These are phyloP conservation scores for Oligia strigilis DNA, from an alignment of 2,888 invertebrate species.

Conservation along the genomic window DNA sequence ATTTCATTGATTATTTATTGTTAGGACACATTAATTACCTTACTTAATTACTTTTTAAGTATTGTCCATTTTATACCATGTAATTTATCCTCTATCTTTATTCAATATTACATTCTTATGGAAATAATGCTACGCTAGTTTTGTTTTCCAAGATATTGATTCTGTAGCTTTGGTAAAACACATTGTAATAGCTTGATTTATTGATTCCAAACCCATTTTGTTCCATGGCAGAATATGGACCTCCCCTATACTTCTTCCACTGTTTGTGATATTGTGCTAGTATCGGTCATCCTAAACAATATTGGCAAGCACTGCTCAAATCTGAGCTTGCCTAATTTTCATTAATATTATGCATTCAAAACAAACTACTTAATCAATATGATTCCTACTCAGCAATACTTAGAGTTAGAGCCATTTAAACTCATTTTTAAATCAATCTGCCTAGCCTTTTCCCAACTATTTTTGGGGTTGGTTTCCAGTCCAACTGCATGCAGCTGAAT, in stretches of 20 bases:
- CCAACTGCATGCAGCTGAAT: neutral
- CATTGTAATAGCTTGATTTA: neutral
- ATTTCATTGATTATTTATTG: neutral
- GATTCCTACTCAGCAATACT: neutral
- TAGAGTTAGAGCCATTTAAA: neutral
- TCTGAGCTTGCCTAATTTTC: neutral
- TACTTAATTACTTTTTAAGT: neutral
- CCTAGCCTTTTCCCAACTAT: neutral
- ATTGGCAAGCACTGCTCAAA: neutral
- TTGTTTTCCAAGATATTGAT: neutral
- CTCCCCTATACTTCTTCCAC: neutral
- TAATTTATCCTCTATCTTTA: neutral
- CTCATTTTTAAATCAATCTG: neutral
- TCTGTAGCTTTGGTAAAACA: neutral
- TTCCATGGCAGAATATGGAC: no score
- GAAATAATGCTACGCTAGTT: neutral
- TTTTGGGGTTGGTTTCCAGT: neutral
- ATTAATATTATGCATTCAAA: neutral
- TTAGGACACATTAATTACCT: neutral
- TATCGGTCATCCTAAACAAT: neutral
- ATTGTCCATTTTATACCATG: neutral
- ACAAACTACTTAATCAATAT: no score
- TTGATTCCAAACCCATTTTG: neutral
- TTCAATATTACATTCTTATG: no score
- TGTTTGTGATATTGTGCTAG: constrained; percentile 7